Evolutionary conservation across 2,797 vertebrate genomes (phyloP).

Genomic region (Neoniphon sammara): DNA sequence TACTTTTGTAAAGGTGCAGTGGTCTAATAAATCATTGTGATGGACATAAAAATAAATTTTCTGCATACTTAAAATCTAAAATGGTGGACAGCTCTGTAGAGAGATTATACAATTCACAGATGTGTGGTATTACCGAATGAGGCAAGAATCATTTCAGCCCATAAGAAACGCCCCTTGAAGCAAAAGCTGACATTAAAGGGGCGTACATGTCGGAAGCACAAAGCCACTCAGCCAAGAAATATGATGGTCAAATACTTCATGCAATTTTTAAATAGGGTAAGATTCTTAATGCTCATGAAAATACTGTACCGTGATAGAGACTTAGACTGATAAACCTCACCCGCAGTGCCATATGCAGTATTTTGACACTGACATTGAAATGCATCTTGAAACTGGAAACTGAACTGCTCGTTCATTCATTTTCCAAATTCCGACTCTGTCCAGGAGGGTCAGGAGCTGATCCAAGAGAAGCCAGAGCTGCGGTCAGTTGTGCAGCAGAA

Average conservation of each 20-base stretch:
- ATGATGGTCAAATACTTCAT: constrained; percentile 22
- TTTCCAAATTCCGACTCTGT: constrained; percentile 3
- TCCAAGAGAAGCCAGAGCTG: constrained; percentile 89
- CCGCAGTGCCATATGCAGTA: neutral
- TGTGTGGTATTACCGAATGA: constrained; percentile 40
- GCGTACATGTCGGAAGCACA: constrained; percentile 20
- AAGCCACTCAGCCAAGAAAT: constrained; percentile 58
- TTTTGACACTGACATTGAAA: neutral
- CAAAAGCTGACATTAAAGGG: constrained; percentile 69
- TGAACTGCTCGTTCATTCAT: neutral
- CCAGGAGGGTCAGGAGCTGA: constrained; percentile 91
- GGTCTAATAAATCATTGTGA: neutral
- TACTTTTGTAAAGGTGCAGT: no score
- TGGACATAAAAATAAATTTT: neutral
- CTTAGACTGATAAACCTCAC: neutral
- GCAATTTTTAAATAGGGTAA: constrained; percentile 1
- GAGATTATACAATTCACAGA: constrained; percentile 28
- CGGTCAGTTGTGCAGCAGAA: constrained; percentile 85
- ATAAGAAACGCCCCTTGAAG: constrained; percentile 55
- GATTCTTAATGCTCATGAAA: neutral
- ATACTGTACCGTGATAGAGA: neutral
- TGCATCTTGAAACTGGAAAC: neutral
- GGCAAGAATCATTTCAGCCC: constrained; percentile 34
- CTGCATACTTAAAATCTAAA: constrained; percentile 23
- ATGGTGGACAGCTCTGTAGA: constrained; percentile 23